Percentiles rank a stretch among this genome's conserved stretches.
phyloP scores from a whole-genome alignment of 2,888 invertebrate species.

The Myopa tessellatipennis region DNA sequence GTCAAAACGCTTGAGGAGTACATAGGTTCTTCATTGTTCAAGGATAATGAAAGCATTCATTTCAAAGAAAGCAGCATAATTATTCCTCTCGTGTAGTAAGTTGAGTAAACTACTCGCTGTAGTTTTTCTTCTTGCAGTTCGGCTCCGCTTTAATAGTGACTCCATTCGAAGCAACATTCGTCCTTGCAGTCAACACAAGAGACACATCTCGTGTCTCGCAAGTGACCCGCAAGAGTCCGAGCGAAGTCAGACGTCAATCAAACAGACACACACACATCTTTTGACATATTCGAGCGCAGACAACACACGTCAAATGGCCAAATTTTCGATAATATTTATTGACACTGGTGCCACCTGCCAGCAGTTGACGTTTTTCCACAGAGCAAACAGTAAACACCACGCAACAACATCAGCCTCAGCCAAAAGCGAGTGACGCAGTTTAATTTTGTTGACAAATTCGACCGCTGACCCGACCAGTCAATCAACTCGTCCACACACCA shows the following conservation, averaged over 20 bases:
- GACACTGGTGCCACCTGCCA: slow-evolving; percentile 17
- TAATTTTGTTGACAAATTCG: slow-evolving; percentile 30
- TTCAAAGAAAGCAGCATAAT: not conserved
- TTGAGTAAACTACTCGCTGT: no score
- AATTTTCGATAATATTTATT: slow-evolving; percentile 21
- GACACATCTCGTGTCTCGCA: no score
- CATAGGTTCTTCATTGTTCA: not conserved
- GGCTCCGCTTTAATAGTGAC: no score
- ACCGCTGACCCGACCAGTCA: slow-evolving; percentile 33
- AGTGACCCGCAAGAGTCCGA: no score
- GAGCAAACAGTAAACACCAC: slow-evolving; percentile 11
- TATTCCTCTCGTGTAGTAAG: not conserved
- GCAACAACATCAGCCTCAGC: slow-evolving; percentile 8
- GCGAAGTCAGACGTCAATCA: no score
- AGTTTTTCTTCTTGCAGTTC: no score
- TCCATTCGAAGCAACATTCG: no score
- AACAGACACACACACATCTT: no score
- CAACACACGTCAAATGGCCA: slow-evolving; percentile 6
- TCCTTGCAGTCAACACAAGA: no score
- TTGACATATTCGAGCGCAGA: slow-evolving; percentile 4
- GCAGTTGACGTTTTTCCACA: not conserved
- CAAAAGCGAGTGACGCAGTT: not conserved
- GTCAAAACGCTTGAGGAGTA: not conserved
- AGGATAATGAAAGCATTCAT: slow-evolving; percentile 27
- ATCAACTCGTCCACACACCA: not conserved